Conservation (phyloP, 2,113 vertebrate species). For the Passer domesticus region DNA sequence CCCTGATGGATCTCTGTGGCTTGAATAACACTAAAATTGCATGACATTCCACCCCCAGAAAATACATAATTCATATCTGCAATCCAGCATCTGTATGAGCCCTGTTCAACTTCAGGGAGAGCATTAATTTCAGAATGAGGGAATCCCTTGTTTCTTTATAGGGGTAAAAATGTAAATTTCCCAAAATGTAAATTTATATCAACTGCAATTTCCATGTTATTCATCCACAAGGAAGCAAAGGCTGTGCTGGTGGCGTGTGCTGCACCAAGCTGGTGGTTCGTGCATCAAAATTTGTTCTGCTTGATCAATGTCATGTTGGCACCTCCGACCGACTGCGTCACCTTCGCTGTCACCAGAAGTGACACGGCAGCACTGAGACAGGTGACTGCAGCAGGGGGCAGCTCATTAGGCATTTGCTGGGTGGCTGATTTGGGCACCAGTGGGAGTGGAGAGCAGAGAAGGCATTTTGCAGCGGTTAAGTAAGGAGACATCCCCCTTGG, state of each 20-base stretch:
- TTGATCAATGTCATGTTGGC: neutral
- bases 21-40: constrained; percentile 47
- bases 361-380: rapidly evolving
- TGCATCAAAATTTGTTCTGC: neutral
- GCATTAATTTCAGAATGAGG: constrained; percentile 53
- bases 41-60: constrained; percentile 53
- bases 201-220: neutral
- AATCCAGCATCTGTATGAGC: constrained; percentile 20
- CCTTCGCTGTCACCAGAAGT: neutral
- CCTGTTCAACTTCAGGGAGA: constrained; percentile 19
- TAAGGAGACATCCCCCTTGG: neutral
- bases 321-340: neutral
- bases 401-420: neutral
- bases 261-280: neutral
- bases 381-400: neutral
- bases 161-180: constrained; percentile 7
- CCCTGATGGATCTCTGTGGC: constrained; percentile 16
- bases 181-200: neutral
- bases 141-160: constrained; percentile 52
- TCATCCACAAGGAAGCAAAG: neutral
- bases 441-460: neutral
- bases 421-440: neutral
- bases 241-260: neutral
- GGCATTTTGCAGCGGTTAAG: neutral
- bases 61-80: constrained; percentile 59